Base-by-base conservation (phyloP, 2,888 invertebrate species). In the Nezara viridula region DNA sequence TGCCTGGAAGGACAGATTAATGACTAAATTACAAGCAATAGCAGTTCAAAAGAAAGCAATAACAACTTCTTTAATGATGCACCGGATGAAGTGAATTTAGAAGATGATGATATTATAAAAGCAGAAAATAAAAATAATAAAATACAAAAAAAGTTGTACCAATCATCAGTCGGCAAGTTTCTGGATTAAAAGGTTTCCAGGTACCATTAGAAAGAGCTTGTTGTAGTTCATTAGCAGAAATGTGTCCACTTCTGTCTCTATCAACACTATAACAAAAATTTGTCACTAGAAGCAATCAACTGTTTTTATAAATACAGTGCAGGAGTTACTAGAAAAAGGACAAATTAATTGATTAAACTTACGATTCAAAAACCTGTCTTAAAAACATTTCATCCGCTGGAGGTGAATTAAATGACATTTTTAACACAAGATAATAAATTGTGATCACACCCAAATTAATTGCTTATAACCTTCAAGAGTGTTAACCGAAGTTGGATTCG, bases 181-280 rank as follows among this genome's bases (percentile, higher is more conserved):
- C 99, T 32, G 98, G 98, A 93, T 99, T 99, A 92, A 99, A 99
- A 1, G 99, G 96, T 89, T 97, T 97, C 98, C 98, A 99, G 77
- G 99, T 98, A 21, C 98, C 99, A 94, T 99, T 99, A 0, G 98
- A 98, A 9, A 99, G 94, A 12, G 98, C 98, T 91, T 95, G 94
- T 93, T 98, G 98, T 73, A 99, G 94, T 93, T 99, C 98, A 92
- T 96, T 96, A 0, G 96, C 96, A 90, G 97, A 96, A 91, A 98
- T 98, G 91, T 95, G 95, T 0, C 98, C 98, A 93, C 98, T 98
- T 90, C 95, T 94, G 92, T 97, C 97, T 92, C 95, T 96, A 92
- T 97, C 97, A 86, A 97, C 96, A 92, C 92, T 92, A 40, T 6
- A 90, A 73, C 37, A 37, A 73, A 32, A 37, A 44, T 87, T 40